Percentiles rank a stretch among this genome's conserved stretches.
Evolutionary conservation across 2,113 vertebrate genomes (phyloP).

Genomic region (Odocoileus hemionus): DNA sequence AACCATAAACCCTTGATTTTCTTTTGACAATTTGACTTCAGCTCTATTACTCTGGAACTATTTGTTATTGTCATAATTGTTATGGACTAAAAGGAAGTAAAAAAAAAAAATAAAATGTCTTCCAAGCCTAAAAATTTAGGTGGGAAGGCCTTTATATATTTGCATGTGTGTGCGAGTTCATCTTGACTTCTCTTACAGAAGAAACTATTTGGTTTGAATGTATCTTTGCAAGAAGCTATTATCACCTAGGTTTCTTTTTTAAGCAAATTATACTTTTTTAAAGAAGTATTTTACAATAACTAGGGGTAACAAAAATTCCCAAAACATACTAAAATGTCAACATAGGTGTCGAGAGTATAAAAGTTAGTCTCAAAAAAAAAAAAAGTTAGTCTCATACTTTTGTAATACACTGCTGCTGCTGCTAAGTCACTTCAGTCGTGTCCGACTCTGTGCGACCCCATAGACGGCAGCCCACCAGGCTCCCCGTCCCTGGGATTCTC

Average conservation of each 20-base stretch:
- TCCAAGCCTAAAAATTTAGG: not conserved
- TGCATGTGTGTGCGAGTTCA: not conserved
- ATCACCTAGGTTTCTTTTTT: not conserved
- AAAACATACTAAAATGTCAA: not conserved
- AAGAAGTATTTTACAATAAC: not conserved
- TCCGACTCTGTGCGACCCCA: not conserved
- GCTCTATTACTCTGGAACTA: not conserved
- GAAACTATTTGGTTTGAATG: not conserved
- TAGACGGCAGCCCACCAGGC: fast-evolving
- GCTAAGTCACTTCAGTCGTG: fast-evolving
- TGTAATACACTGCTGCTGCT: not conserved
- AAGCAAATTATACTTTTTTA: not conserved
- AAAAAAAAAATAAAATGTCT: not conserved
- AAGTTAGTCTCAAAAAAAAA: not conserved
- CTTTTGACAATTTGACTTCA: not conserved
- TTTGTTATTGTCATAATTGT: not conserved
- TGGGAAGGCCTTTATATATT: not conserved
- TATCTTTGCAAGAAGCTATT: not conserved
- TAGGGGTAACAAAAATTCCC: not conserved
- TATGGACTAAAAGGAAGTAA: not conserved
- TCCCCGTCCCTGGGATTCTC: not conserved
- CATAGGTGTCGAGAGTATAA: not conserved
- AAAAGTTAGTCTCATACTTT: conserved; percentile 9
- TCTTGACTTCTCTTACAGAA: not conserved
- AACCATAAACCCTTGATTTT: not conserved